Base-by-base conservation (phyloP, 2,888 invertebrate species). In the Euzophera pinguis region DNA sequence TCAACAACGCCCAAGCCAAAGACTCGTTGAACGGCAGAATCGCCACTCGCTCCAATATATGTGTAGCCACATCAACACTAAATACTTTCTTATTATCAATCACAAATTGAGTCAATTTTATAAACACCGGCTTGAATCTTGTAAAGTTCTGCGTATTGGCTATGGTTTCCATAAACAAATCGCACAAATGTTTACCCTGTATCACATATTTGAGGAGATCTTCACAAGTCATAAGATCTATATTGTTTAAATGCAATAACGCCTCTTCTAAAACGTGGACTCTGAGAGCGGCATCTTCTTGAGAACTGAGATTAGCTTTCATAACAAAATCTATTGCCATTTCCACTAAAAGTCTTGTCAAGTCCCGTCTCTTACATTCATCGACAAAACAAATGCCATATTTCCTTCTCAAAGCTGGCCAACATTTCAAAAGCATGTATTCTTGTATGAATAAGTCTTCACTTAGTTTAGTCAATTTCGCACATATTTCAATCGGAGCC, bases 71-170 rank as follows among this genome's bases (percentile, higher is more conserved):
- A 0, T 66, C 53, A 1, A 73, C 54, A 14, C 59, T 56, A 10
- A 88, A 77, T 1, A 53, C 60, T 47, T 73, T 63, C 1, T 59
- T 62, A 14, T 65, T 64, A 0, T 57, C 29, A 1, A 69, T 69
- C 56, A 86, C 75, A 41, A 81, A 80, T 7, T 69, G 53, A 0
- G 78, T 74, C 7, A 89, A 61, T 51, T 73, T 78, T 4, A 79
- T 59, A 57, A 87, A 88, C 17, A 84, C 75, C 0, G 34, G 32
- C 58, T 78, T 84, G 61, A 88, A 90, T 5, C 84, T 71, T 0
- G 79, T 71, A 60, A 90, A 88, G 61, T 90, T 89, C 47, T 79
- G 83, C 1, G 86, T 79, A 6, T 71, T 60, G 0, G 83, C 80
- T 53, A 89, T 73, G 0, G 69, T 62, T 13, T 67, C 54, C 65